Conservation (phyloP, 2,797 vertebrate genomes). For the Hemibagrus guttatus region DNA sequence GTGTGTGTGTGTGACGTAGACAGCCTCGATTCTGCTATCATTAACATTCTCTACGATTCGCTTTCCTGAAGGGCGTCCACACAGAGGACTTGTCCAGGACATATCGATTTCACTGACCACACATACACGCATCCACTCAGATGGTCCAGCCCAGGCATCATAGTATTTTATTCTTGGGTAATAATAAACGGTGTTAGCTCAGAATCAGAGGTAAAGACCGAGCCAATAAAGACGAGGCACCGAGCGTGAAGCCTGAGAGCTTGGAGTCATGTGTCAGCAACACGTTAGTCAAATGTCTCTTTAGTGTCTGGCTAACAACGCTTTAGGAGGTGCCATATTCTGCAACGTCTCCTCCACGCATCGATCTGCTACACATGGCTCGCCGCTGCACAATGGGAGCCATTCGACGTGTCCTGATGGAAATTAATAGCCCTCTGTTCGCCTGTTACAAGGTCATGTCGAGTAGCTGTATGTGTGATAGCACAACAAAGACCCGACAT, state of each 20-base stretch:
- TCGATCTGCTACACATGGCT: constrained; percentile 55
- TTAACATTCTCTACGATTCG: constrained; percentile 72
- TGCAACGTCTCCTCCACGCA: constrained; percentile 43
- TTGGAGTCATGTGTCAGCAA: constrained; percentile 35
- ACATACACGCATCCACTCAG: constrained; percentile 27
- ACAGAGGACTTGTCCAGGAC: constrained; percentile 47
- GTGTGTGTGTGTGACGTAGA: constrained; percentile 38
- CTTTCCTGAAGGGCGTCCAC: constrained; percentile 71
- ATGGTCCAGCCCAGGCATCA: background rate
- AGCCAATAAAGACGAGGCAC: background rate
- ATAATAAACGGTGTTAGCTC: background rate
- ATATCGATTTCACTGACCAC: constrained; percentile 50
- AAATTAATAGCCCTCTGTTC: constrained; percentile 73
- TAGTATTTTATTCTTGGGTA: background rate
- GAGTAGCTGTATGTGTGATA: constrained; percentile 23
- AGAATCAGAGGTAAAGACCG: background rate
- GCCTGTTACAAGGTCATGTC: constrained; percentile 69
- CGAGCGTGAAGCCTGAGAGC: constrained; percentile 36
- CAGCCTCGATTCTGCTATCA: constrained; percentile 62
- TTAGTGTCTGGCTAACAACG: constrained; percentile 58
- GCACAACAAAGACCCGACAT: constrained; percentile 24
- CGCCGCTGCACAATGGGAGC: constrained; percentile 42
- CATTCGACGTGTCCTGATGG: constrained; percentile 62
- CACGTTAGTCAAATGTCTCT: constrained; percentile 60
- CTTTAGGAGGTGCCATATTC: constrained; percentile 40